These are phyloP conservation scores for Strigops habroptila DNA, from an alignment of 2,113 vertebrate species.

Conservation along the genomic window DNA sequence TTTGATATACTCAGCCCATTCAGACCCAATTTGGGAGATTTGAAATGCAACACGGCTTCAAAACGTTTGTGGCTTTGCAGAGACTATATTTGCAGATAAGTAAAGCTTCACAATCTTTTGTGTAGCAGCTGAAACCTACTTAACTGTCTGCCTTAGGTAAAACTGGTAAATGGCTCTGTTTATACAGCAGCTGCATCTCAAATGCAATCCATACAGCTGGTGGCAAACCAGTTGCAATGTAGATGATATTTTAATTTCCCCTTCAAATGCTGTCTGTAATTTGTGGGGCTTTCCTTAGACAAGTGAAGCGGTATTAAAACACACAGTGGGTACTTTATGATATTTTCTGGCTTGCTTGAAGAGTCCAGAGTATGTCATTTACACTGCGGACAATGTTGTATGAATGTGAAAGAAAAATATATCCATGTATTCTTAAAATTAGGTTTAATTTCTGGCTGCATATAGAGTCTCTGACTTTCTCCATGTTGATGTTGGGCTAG, in stretches of 20 bases:
- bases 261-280: conserved; percentile 42
- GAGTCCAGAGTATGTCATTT: background rate
- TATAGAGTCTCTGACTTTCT: conserved; percentile 6
- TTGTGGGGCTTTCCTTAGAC: conserved; percentile 40
- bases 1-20: background rate
- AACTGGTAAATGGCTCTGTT: conserved; percentile 50
- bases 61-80: background rate
- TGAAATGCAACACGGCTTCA: background rate
- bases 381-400: conserved; percentile 9
- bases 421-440: conserved; percentile 31
- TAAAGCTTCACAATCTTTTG: conserved; percentile 27
- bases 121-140: conserved; percentile 55
- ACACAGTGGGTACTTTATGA: background rate
- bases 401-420: conserved; percentile 23
- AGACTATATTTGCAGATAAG: conserved; percentile 15
- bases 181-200: conserved; percentile 56
- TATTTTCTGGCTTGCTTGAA: conserved; percentile 4
- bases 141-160: conserved; percentile 42
- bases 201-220: conserved; percentile 50
- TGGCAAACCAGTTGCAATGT: background rate
- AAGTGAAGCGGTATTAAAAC: conserved; percentile 4
- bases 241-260: conserved; percentile 57
- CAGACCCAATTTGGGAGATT: background rate
- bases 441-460: conserved; percentile 22
- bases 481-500: conserved; percentile 35